Evolutionary conservation across 2,888 invertebrate genomes (phyloP).

Genomic region (Pterostichus madidus): DNA sequence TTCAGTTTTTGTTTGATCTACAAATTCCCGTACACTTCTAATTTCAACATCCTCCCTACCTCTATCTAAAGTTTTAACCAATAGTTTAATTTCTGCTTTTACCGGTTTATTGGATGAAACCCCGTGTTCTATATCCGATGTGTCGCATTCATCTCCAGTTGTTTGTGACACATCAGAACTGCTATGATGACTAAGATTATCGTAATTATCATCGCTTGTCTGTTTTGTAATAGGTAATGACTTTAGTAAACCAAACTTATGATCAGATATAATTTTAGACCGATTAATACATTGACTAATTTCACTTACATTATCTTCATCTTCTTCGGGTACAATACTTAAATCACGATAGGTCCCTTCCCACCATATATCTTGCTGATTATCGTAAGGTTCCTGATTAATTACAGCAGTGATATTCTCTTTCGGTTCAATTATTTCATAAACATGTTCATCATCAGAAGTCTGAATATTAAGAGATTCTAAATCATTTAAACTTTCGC

Average conservation of each 20-base stretch:
- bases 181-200: conserved; percentile 53
- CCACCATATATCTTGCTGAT: conserved; percentile 74
- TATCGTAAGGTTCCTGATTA: conserved; percentile 45
- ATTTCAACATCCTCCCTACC: conserved; percentile 79
- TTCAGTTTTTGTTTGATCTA: conserved; percentile 69
- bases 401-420: background rate
- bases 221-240: conserved; percentile 10
- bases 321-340: conserved; percentile 77
- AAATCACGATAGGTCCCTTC: conserved; percentile 76
- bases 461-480: background rate
- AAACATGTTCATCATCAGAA: conserved; percentile 56
- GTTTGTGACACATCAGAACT: conserved; percentile 70
- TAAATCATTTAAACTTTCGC: conserved; percentile 57
- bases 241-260: conserved; percentile 9
- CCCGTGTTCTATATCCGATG: conserved; percentile 70
- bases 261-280: background rate
- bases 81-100: conserved; percentile 78
- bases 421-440: conserved; percentile 59
- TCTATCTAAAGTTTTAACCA: conserved; percentile 78
- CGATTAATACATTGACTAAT: conserved; percentile 65
- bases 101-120: conserved; percentile 68
- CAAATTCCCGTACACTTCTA: conserved; percentile 76
- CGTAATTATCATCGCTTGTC: conserved; percentile 44
- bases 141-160: conserved; percentile 71
- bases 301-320: conserved; percentile 75